A percentile compares a stretch with the other conserved stretches of the same genome.
phyloP scores from a whole-genome alignment of 2,888 invertebrate genomes.

The Amaurobius ferox region DNA sequence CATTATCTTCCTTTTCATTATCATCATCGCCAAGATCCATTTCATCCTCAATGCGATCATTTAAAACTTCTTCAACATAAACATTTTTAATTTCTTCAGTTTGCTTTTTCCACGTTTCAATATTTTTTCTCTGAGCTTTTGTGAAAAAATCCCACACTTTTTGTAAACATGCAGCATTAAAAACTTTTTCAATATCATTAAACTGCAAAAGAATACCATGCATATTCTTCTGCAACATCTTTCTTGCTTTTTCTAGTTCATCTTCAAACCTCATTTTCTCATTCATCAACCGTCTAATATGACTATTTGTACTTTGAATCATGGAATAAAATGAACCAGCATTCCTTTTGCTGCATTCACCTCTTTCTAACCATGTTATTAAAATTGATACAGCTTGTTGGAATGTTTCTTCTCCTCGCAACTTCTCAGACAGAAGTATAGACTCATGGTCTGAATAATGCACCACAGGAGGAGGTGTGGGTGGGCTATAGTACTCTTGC shows the following conservation, averaged over 20 bases:
- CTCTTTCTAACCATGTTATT: conserved; percentile 93
- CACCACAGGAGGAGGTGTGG: conserved; percentile 89
- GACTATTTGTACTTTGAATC: conserved; percentile 93
- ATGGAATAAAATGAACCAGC: conserved; percentile 95
- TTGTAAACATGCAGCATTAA: conserved; percentile 96
- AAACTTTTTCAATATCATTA: conserved; percentile 99
- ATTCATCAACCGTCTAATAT: conserved; percentile 88
- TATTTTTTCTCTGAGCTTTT: conserved; percentile 98
- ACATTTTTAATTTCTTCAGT: conserved; percentile 87
- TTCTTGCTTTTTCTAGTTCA: conserved; percentile 89
- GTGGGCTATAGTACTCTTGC: conserved; percentile 82
- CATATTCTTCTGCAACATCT: conserved; percentile 89
- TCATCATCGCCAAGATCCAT: conserved; percentile 90
- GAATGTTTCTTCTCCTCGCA: conserved; percentile 82
- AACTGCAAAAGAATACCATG: conserved; percentile 92
- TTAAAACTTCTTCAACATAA: conserved; percentile 83
- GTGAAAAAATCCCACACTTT: conserved; percentile 99
- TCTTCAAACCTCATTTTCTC: conserved; percentile 93
- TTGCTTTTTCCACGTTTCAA: conserved; percentile 98
- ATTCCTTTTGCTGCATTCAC: conserved; percentile 94
- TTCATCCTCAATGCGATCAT: conserved; percentile 86
- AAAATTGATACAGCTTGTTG: conserved; percentile 78
- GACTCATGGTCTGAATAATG: conserved; percentile 90
- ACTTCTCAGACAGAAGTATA: conserved; percentile 86
- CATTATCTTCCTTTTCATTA: background rate